These are phyloP conservation scores for Beroe ovata DNA, from an alignment of 37 sponge, comb jelly and placozoan genomes.

Conservation along the genomic window DNA sequence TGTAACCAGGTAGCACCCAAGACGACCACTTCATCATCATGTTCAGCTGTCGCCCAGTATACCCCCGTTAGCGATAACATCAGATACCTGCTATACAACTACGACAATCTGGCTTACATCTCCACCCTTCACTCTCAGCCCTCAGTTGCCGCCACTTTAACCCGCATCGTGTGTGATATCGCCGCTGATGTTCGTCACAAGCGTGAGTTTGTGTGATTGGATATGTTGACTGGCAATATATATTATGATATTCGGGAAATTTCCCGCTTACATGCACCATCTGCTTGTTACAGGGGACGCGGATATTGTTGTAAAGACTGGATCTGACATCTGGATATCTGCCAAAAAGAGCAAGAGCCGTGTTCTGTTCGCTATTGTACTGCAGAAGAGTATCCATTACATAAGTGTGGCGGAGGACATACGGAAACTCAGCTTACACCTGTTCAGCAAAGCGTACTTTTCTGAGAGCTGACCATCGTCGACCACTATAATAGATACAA, in stretches of 20 bases:
- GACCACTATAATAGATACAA: too few relatives aligned
- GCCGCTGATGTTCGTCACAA: conserved; percentile 25
- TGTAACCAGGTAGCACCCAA: conserved; percentile 59
- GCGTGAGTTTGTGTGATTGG: conserved; percentile 23
- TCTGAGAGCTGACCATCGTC: neutral
- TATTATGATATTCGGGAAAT: too few relatives aligned
- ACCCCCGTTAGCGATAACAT: conserved; percentile 26
- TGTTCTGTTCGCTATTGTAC: conserved; percentile 9
- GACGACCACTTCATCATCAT: neutral
- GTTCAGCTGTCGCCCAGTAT: neutral
- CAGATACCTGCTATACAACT: conserved; percentile 56
- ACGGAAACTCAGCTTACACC: neutral
- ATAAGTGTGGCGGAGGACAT: conserved; percentile 33
- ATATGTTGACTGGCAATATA: too few relatives aligned
- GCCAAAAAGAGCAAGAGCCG: conserved; percentile 55
- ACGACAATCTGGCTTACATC: conserved; percentile 52
- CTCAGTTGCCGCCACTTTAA: neutral
- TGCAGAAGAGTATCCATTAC: conserved; percentile 33
- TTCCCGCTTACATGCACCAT: too few relatives aligned
- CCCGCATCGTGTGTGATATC: conserved; percentile 6
- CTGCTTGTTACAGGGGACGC: conserved; percentile 8
- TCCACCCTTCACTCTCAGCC: conserved; percentile 33
- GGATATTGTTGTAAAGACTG: conserved; percentile 17
- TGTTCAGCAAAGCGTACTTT: conserved; percentile 45
- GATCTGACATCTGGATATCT: conserved; percentile 41